Percentiles rank a stretch among this genome's conserved stretches.
These are phyloP conservation scores for Eclectus roratus DNA, from an alignment of 2,113 vertebrate species.

Conservation along the genomic window DNA sequence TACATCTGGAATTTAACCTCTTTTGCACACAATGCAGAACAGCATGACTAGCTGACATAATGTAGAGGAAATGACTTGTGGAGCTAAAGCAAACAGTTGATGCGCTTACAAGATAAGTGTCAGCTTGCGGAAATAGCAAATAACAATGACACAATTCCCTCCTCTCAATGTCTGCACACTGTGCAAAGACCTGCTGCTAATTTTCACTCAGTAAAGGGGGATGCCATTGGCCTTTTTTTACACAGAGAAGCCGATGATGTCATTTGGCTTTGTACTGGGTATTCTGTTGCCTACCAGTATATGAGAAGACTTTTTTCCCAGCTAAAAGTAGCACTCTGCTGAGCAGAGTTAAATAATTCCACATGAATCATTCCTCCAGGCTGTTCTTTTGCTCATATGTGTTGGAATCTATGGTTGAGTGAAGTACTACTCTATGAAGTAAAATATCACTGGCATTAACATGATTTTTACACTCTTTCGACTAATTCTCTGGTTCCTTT, in stretches of 20 bases:
- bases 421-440: slow-evolving; percentile 20
- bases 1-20: slow-evolving; percentile 29
- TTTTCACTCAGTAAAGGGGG: slow-evolving; percentile 58
- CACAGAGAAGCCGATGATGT: slow-evolving; percentile 70
- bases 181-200: slow-evolving; percentile 57
- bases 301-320: slow-evolving; percentile 72
- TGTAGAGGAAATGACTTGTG: slow-evolving; percentile 30
- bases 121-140: slow-evolving; percentile 46
- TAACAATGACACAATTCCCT: slow-evolving; percentile 48
- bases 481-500: slow-evolving; percentile 54
- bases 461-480: slow-evolving; percentile 46
- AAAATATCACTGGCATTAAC: slow-evolving; percentile 50
- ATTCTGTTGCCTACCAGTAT: slow-evolving; percentile 61
- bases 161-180: slow-evolving; percentile 12
- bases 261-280: slow-evolving; percentile 66
- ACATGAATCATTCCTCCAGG: slow-evolving; percentile 63
- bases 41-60: slow-evolving; percentile 14
- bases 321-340: slow-evolving; percentile 71
- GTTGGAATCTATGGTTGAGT: slow-evolving; percentile 35
- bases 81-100: slow-evolving; percentile 53
- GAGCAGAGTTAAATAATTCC: slow-evolving; percentile 67
- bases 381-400: slow-evolving; percentile 47
- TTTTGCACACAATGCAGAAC: slow-evolving; percentile 38
- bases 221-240: slow-evolving; percentile 49
- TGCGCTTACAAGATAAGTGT: slow-evolving; percentile 58